Evolutionary conservation across 2,797 vertebrate genomes (phyloP).

Genomic region (Myiotriccus ornatus): DNA sequence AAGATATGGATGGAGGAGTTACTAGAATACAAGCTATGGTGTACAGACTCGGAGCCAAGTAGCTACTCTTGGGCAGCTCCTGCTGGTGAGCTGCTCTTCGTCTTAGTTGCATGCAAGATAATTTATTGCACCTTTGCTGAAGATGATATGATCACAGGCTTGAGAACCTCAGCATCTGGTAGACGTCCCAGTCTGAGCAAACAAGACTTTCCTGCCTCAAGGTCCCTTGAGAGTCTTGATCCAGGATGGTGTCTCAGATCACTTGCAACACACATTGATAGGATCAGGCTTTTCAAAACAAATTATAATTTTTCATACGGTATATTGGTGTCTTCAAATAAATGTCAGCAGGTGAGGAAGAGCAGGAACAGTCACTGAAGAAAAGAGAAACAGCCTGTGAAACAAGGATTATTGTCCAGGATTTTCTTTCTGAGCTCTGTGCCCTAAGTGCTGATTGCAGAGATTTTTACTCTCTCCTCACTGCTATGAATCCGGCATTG

Average conservation of each 20-base stretch:
- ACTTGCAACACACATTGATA: background rate
- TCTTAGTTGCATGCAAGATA: background rate
- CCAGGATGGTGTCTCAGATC: background rate
- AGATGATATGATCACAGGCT: background rate
- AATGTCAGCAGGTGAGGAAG: background rate
- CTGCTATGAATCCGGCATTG: background rate
- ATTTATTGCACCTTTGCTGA: background rate
- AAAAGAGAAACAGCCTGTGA: background rate
- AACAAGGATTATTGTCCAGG: background rate
- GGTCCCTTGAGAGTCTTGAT: background rate
- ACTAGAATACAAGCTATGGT: background rate
- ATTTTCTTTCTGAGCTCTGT: background rate
- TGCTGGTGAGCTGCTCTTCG: background rate
- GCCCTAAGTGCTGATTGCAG: background rate
- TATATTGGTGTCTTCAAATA: background rate
- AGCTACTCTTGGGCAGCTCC: background rate
- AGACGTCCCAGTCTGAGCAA: background rate
- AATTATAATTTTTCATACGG: background rate
- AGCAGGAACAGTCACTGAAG: background rate
- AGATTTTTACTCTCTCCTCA: background rate
- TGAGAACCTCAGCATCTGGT: background rate
- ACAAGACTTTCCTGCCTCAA: background rate
- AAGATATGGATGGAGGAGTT: background rate
- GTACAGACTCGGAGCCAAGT: background rate
- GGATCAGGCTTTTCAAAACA: background rate